Base-by-base conservation (phyloP, 2,113 vertebrate genomes). In the Istiophorus platypterus region DNA sequence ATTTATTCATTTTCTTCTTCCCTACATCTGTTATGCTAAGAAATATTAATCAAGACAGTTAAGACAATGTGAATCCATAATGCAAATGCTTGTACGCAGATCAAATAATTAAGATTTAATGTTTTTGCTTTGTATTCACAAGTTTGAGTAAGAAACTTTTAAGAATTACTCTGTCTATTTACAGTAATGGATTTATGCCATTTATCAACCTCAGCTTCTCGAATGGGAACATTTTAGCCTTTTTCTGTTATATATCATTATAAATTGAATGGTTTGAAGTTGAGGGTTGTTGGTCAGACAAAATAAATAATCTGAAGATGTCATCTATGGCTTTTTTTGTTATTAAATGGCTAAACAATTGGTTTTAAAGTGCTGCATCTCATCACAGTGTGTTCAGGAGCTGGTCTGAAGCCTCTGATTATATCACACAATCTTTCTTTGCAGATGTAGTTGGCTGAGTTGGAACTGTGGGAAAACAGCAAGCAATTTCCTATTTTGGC, bases 41-140 rank as follows among this genome's bases (percentile, higher is more conserved):
- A 34, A 34, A 52, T 22, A 65, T 72, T 42, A 58, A 72, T 72
- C 45, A 72, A 5, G 37, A 71, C 68, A 42, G 24, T 70, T 70
- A 70, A 71, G n/a, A 71, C 9, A 39, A 27, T 58, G n/a, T 42
- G 54, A 65, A 24, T 64, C 14, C 34, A 31, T 26, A 59, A 52
- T 27, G n/a, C 31, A 59, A 47, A 54, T 11, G 34, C 13, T 62
- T 22, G 27, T 22, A 1, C 27, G 41, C 14, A 54, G 27, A 57
- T 80, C 12, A 15, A 9, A 70, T 26, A 22, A 56, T 56, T 17
- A 31, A 12, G 64, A 74, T 63, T 68, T 49, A 18, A 24, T 0
- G 18, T 63, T 27, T 42, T 42, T 52, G 58, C 26, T 70, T 68
- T 31, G 26, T 34, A 56, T 57, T 37, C 24, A 56, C 17, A 22